Conservation (phyloP, 2,888 invertebrate species). For the Meliscaeva auricollis region DNA sequence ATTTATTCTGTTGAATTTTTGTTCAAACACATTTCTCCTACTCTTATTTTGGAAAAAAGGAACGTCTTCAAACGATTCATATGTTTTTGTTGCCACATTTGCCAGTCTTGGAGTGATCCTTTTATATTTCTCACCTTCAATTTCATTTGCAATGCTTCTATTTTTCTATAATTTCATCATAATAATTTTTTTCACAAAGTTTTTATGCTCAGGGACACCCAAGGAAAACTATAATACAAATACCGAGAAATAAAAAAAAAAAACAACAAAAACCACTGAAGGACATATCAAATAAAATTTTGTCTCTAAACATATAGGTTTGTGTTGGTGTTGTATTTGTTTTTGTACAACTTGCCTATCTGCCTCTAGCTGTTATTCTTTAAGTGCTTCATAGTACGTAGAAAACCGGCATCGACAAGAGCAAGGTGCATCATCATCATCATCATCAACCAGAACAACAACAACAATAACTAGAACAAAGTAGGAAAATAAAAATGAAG, state of each 20-base stretch:
- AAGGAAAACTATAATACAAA: background rate
- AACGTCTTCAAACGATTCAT: too few relatives aligned
- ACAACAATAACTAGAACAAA: conserved; percentile 54
- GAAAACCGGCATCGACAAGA: conserved; percentile 45
- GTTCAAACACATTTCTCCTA: too few relatives aligned
- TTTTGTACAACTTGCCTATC: background rate
- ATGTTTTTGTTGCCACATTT: conserved; percentile 22
- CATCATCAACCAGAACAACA: conserved; percentile 49
- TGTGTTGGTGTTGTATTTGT: background rate
- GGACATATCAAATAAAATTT: conserved; percentile 30
- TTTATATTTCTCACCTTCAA: too few relatives aligned
- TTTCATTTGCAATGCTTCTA: conserved; percentile 10
- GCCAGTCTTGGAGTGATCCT: conserved; percentile 11
- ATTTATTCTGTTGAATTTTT: too few relatives aligned
- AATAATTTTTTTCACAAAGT: conserved; percentile 57
- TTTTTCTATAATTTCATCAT: conserved; percentile 52
- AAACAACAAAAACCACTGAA: conserved; percentile 45
- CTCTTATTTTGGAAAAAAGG: too few relatives aligned
- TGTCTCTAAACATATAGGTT: too few relatives aligned
- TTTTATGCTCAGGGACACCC: conserved; percentile 50
- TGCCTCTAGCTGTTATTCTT: conserved; percentile 36
- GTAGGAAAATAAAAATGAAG: conserved; percentile 12
- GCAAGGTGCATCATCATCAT: conserved; percentile 50
- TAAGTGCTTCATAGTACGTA: conserved; percentile 38
- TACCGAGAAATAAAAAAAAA: conserved; percentile 6